Evolutionary conservation across 1,140 invertebrate genomes (phyloP).

Genomic region (Papilio dardanus): DNA sequence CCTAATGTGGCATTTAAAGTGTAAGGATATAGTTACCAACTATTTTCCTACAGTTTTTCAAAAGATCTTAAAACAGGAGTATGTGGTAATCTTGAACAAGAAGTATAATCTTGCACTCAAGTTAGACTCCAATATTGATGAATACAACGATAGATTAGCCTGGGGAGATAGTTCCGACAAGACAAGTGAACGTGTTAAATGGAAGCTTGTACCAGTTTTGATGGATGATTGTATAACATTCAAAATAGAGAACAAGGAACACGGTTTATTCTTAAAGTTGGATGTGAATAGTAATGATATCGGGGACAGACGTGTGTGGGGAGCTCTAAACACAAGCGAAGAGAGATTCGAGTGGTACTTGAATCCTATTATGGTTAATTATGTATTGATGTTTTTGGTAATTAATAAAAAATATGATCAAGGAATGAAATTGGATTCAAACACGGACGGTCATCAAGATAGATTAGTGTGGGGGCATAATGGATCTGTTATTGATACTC

Average conservation of each 20-base stretch:
- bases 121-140: slow-evolving; percentile 36
- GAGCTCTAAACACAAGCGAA: slow-evolving; percentile 23
- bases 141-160: slow-evolving; percentile 38
- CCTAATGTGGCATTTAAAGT: slow-evolving; percentile 44
- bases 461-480: slow-evolving; percentile 41
- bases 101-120: slow-evolving; percentile 44
- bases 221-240: slow-evolving; percentile 42
- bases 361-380: slow-evolving; percentile 36
- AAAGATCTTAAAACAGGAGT: slow-evolving; percentile 41
- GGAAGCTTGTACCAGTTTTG: slow-evolving; percentile 45
- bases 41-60: slow-evolving; percentile 46
- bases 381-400: slow-evolving; percentile 40
- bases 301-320: slow-evolving; percentile 42
- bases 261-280: slow-evolving; percentile 44
- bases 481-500: slow-evolving; percentile 25
- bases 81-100: slow-evolving; percentile 46
- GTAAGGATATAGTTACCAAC: slow-evolving; percentile 39
- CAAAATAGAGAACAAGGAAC: slow-evolving; percentile 43
- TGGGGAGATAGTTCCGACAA: slow-evolving; percentile 43
- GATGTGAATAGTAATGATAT: slow-evolving; percentile 31
- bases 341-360: slow-evolving; percentile 39
- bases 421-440: slow-evolving; percentile 38
- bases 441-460: slow-evolving; percentile 15
- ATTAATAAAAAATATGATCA: slow-evolving; percentile 40
- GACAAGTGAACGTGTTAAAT: slow-evolving; percentile 39